Conservation (phyloP, 2,113 vertebrate genomes). For the Sinocyclocheilus anshuiensis region DNA sequence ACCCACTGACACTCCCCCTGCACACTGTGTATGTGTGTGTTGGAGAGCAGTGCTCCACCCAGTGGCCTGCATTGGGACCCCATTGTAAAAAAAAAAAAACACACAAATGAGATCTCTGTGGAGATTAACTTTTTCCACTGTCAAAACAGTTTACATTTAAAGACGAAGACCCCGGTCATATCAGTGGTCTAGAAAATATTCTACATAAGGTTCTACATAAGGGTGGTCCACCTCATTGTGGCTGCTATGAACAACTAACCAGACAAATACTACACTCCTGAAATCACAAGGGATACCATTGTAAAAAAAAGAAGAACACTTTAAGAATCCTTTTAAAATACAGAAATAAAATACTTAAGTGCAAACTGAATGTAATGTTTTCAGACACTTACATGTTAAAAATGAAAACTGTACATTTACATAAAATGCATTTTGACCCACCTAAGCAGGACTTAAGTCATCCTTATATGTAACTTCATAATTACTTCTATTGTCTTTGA, state of each 20-base stretch:
- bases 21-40: not conserved
- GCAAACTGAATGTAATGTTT: not conserved
- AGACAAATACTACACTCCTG: not conserved
- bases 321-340: not conserved
- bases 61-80: slow-evolving; percentile 39
- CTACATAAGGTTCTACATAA: not conserved
- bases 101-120: not conserved
- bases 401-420: too few species aligned
- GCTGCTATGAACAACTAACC: not conserved
- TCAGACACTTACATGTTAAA: not conserved
- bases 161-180: not conserved
- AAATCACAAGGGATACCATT: not conserved
- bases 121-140: not conserved
- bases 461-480: not conserved
- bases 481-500: not conserved
- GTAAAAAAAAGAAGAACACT: too few species aligned
- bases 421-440: too few species aligned
- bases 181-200: not conserved
- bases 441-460: too few species aligned
- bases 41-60: slow-evolving; percentile 51
- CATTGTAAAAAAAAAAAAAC: not conserved
- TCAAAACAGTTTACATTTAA: not conserved
- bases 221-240: not conserved
- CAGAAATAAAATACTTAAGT: not conserved
- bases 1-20: slow-evolving; percentile 57